Conservation (phyloP, 2,797 vertebrate genomes). For the Chaetodon trifasciatus region DNA sequence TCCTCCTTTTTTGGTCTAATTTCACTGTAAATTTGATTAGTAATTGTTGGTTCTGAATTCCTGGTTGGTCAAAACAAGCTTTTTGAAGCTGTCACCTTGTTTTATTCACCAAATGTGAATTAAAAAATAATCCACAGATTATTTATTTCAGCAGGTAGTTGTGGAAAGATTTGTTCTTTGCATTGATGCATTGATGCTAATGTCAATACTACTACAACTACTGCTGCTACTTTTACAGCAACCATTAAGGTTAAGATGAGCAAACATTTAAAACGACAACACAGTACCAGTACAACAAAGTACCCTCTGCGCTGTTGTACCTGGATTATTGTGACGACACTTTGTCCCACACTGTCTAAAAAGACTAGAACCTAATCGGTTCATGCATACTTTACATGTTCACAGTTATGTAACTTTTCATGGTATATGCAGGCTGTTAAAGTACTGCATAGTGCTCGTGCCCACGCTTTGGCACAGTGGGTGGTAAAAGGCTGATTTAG, state of each 20-base stretch:
- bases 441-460: background rate
- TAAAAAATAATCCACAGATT: background rate
- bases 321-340: background rate
- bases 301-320: background rate
- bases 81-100: background rate
- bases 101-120: background rate
- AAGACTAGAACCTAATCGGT: no score
- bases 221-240: background rate
- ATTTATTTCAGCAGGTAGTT: background rate
- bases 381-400: background rate
- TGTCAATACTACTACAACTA: background rate
- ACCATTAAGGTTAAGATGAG: background rate
- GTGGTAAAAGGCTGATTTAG: background rate
- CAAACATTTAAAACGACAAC: background rate
- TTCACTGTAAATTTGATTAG: background rate
- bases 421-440: background rate
- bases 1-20: background rate
- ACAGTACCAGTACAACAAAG: no score
- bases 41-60: background rate
- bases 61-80: background rate
- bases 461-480: background rate
- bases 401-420: background rate
- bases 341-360: no score
- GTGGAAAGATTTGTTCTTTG: background rate
- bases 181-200: background rate